Conservation (phyloP, 2,113 vertebrate species). For the Mobula birostris region DNA sequence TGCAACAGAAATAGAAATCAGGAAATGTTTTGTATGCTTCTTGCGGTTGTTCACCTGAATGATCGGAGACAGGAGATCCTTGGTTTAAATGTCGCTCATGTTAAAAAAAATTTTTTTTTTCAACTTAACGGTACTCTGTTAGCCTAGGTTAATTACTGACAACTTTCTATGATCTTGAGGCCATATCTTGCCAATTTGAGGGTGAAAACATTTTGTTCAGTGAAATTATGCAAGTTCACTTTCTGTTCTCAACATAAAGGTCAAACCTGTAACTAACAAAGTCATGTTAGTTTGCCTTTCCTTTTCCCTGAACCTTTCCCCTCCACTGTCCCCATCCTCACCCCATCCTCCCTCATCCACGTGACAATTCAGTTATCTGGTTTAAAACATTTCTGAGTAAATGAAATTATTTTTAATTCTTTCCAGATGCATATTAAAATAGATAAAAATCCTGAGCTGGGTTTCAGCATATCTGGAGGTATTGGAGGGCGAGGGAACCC, state of each 20-base stretch:
- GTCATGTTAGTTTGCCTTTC: not conserved
- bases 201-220: not conserved
- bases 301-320: not conserved
- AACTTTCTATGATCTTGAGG: not conserved
- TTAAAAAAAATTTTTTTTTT: not conserved
- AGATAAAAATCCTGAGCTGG: conserved; percentile 94
- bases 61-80: not conserved
- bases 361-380: no score
- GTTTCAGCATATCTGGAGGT: conserved; percentile 98
- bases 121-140: not conserved
- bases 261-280: not conserved
- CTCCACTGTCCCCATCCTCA: no score
- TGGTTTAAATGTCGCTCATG: not conserved
- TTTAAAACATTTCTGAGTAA: no score
- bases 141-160: not conserved
- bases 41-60: not conserved
- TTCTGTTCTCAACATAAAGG: not conserved
- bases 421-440: conserved; percentile 82
- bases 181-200: not conserved
- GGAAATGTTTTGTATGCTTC: no score
- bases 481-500: conserved; percentile 91
- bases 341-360: not conserved
- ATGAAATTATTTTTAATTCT: conserved; percentile 32
- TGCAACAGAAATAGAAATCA: not conserved
- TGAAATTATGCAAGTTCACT: not conserved